These are phyloP conservation scores for Anastrepha obliqua DNA, from an alignment of 1,140 invertebrate species.

Conservation along the genomic window DNA sequence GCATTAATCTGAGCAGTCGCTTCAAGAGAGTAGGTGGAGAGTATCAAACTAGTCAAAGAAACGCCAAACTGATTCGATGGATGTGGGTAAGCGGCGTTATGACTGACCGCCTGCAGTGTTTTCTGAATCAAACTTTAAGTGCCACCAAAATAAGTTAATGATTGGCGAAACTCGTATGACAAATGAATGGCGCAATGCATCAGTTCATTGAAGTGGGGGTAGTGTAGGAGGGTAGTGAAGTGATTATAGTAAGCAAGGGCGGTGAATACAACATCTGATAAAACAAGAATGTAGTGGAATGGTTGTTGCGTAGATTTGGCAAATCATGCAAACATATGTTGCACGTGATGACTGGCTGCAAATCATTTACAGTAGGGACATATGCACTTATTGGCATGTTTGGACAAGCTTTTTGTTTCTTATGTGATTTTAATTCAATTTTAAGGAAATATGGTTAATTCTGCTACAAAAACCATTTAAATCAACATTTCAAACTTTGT, in stretches of 20 bases:
- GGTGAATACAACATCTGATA: background rate
- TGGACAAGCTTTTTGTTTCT: too few species aligned
- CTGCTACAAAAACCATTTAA: too few species aligned
- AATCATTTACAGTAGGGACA: too few species aligned
- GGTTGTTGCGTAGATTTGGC: background rate
- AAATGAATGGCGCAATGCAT: background rate
- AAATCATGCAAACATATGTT: background rate
- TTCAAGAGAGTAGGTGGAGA: background rate
- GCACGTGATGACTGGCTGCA: background rate
- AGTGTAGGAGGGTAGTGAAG: background rate
- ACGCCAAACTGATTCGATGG: background rate
- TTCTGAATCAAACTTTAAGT: slow-evolving; percentile 18
- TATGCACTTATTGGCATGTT: too few species aligned
- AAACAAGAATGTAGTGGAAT: background rate
- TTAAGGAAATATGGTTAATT: too few species aligned
- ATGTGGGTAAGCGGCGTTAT: background rate
- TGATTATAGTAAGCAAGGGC: background rate
- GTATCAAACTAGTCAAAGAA: background rate
- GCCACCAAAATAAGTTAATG: slow-evolving; percentile 34
- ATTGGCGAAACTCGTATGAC: background rate
- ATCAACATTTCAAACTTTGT: too few species aligned
- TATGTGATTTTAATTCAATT: too few species aligned
- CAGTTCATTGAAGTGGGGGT: background rate
- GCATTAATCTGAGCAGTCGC: background rate
- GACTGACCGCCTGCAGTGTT: background rate